Base-by-base conservation (phyloP, 2,888 invertebrate species). In the Stratiomys singularior region DNA sequence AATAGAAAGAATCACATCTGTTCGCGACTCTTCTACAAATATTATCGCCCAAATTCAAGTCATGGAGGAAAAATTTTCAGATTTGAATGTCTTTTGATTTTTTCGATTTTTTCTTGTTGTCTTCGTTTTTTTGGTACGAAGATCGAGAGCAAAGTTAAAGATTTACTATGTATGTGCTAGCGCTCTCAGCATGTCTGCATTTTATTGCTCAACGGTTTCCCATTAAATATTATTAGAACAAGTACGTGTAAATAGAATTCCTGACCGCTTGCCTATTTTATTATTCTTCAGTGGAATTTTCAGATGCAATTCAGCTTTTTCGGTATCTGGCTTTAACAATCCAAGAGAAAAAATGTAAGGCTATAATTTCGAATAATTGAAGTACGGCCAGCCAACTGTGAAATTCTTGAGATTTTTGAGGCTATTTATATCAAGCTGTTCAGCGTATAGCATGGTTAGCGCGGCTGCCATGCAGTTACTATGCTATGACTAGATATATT, bases 351-450 rank as follows among this genome's bases (percentile, higher is more conserved):
- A 52, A 52, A 52, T 52, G 15, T 64, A 64, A 15, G 25, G 64
- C 64, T 15, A 64, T 64, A 30, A 64, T 30, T 64, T 28, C 64
- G 30, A 27, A 64, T 69, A 47, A 47, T 69, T 30, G 46, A 69
- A 69, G 46, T 25, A 47, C 46, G 69, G 69, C 46, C 69, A 69
- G 47, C 69, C 69, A 69, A 69, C 69, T 69, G 69, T 69, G 69
- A 46, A 69, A 69, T 69, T 69, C 69, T 46, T 69, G 47, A 25
- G n/a, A 69, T 69, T 69, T 69, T 47, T 69, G 25, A 69, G 25
- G 5, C 69, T 69, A 69, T 69, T 69, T 69, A 25, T 69, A 69
- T 23, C 46, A 23, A 18, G 18, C 23, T 23, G n/a, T 69, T 30
- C 1, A 69, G 30, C 69, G 69, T 30, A 69, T 69, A 69, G 69